These are phyloP conservation scores for Carassius carassius DNA, from an alignment of 2,113 vertebrate genomes.

Conservation along the genomic window DNA sequence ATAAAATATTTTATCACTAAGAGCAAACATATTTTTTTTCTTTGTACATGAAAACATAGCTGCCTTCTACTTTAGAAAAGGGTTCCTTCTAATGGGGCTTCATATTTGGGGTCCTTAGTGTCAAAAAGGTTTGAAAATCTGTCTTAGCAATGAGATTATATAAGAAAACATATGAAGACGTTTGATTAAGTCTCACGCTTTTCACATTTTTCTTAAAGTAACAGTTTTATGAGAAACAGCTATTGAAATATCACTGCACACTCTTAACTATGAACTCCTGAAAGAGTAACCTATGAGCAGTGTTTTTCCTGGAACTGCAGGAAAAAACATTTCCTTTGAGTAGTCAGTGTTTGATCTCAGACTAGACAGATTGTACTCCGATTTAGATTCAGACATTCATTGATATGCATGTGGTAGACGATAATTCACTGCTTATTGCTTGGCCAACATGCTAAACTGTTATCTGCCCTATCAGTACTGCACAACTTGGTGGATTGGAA, in stretches of 20 bases:
- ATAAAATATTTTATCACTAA: background rate
- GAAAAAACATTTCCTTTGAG: background rate
- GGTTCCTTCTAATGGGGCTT: background rate
- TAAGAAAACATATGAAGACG: background rate
- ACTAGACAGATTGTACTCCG: background rate
- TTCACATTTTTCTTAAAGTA: background rate
- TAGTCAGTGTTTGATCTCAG: constrained; percentile 4
- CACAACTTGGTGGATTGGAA: constrained; percentile 17
- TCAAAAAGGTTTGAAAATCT: too few relatives aligned
- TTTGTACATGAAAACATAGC: background rate
- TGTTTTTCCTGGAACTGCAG: background rate
- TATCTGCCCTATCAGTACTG: constrained; percentile 28
- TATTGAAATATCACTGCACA: background rate
- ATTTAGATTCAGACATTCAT: constrained; percentile 8
- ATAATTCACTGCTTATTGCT: constrained; percentile 50
- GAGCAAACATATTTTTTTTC: background rate
- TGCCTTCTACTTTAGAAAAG: background rate
- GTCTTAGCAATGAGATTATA: background rate
- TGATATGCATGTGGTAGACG: constrained; percentile 36
- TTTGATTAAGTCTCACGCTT: background rate
- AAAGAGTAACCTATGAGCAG: background rate
- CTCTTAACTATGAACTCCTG: background rate
- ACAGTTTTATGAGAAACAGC: background rate
- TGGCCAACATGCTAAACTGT: constrained; percentile 21
- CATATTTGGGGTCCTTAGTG: background rate